Evolutionary conservation across 1,140 invertebrate genomes (phyloP), one percentile per base, ranked within the genome.

Genomic region (Drosophila funebris): DNA sequence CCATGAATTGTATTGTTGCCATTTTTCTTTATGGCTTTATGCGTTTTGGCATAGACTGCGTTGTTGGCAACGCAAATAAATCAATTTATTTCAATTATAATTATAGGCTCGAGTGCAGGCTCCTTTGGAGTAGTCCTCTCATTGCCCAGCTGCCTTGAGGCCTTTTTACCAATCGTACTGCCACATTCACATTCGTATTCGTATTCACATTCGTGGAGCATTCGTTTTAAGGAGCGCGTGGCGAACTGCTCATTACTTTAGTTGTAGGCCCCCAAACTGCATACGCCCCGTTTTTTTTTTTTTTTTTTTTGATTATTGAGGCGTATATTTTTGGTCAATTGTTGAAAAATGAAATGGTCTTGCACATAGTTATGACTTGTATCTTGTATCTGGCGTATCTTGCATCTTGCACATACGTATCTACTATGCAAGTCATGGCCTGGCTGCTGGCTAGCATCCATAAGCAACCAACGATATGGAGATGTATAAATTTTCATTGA

Each of bases 1-100:
- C 41, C 66, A 73, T 69, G 78, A 73, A 79, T 73, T 79, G 84
- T 79, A 83, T 79, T 88, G 83, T 88, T 88, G 82, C 83, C 82
- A 88, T 88, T 83, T 88, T 88, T 89, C 83, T 88, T 88, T 89
- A 89, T 84, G 83, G 84, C 64, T 88, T 88, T 89, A 88, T 88
- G 84, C 84, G 83, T 88, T 87, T 88, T 83, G 83, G 78, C 83
- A 88, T 78, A 87, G 81, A 85, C 73, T 58, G 71, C 60, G 46
- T 27, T 53, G 37, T 44, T 67, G 61, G 71, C 73, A 62, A 83
- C 60, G 84, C 79, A 88, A 88, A 88, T 88, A 88, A 88, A 88
- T 88, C 83, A 88, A 88, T 88, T 88, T 73, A 88, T 88, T 88
- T 88, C 83, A 88, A 88, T 88, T 88, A 89, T 88, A 88, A 88